These are phyloP conservation scores for Phrynocephalus guinanensis DNA, from an alignment of 2,797 vertebrate genomes.

Conservation along the genomic window DNA sequence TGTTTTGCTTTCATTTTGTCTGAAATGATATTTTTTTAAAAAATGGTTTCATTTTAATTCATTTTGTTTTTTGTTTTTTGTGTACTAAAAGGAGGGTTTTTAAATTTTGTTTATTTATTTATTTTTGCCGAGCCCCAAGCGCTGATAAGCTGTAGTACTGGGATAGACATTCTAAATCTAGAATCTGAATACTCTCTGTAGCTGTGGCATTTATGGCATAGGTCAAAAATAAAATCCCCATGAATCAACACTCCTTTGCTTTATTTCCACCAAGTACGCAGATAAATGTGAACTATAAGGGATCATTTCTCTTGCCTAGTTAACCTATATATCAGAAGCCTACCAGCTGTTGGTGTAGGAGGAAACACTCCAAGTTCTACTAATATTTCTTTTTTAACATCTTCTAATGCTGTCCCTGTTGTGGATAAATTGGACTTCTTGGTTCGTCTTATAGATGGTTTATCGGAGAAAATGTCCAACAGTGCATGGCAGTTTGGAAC, in stretches of 20 bases:
- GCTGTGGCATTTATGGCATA: slow-evolving; percentile 1
- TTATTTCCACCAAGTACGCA: not conserved
- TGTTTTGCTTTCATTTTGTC: no score
- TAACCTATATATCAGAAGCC: slow-evolving; percentile 57
- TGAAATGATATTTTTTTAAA: no score
- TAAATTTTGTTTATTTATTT: no score
- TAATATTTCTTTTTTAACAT: slow-evolving; percentile 57
- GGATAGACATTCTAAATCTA: not conserved
- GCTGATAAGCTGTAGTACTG: no score
- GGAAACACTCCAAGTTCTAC: slow-evolving; percentile 34
- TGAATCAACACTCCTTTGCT: not conserved
- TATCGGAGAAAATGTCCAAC: slow-evolving; percentile 19
- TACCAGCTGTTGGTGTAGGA: slow-evolving; percentile 60
- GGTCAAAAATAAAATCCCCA: not conserved
- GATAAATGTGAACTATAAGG: not conserved
- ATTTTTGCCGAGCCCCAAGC: no score
- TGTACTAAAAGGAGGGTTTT: no score
- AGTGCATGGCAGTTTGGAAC: not conserved
- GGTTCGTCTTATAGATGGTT: slow-evolving; percentile 30
- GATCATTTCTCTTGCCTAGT: slow-evolving; percentile 46
- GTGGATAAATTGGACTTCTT: slow-evolving; percentile 60
- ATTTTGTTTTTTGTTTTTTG: no score
- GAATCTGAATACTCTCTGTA: not conserved
- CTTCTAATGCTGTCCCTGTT: slow-evolving; percentile 33
- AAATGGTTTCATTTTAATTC: no score